Evolutionary conservation across 1,140 invertebrate species (phyloP), one percentile per base, ranked within the genome.

Genomic region (Limonius californicus): DNA sequence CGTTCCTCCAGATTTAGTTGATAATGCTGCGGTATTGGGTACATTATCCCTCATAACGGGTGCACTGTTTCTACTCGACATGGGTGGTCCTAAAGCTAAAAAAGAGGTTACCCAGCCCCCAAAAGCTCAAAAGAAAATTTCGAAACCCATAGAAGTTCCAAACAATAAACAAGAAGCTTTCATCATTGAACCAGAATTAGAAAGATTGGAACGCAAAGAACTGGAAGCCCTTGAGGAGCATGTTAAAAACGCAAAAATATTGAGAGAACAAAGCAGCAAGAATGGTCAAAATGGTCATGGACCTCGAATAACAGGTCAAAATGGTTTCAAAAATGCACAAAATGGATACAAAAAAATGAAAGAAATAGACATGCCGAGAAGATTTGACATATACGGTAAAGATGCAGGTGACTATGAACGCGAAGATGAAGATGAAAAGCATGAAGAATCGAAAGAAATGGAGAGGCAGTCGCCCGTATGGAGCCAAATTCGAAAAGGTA

Each of bases 1-100:
- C 42, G 81, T 89, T 1, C 87, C 87, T 1, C 70, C 77, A 8
- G 80, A 85, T 35, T 75, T 90, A 43, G 76, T 88, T 3, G 86
- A 87, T 65, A 89, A 89, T 72, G 87, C 86, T 0, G 83, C 86
- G 0, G 82, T 89, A 16, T 78, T 89, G 11, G 87, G 87, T 0
- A 80, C 82, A 8, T 74, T 89, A 2, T 85, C 87, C n/a, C 74
- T 89, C 4, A 59, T 86, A 6, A 87, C 86, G 0, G 87, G 83
- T 0, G 79, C 85, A 1, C 76, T 89, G 1, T 89, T 89, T 74
- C 80, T 90, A 3, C 70, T 84, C 14, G 87, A 90, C 70, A 76
- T 85, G n/a, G 81, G 80, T 63, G 80, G 79, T 2, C 82, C 82
- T 1, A 82, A 64, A 57, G 74, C 7, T 55, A 75, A 12, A 72